phyloP scores from a whole-genome alignment of 2,888 invertebrate genomes.

The Drosophila borborema region DNA sequence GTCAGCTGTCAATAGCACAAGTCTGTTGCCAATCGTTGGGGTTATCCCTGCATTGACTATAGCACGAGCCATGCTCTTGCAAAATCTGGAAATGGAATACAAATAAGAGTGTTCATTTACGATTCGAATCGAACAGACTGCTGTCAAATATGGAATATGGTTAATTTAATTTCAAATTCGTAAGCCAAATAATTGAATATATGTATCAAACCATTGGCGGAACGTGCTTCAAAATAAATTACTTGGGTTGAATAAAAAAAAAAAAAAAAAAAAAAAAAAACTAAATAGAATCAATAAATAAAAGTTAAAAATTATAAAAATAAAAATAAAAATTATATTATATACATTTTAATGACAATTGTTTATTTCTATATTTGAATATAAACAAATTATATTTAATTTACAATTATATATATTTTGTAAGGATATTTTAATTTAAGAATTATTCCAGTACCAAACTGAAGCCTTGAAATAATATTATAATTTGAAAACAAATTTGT shows the following conservation, averaged over 20 bases:
- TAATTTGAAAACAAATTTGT: slow-evolving; percentile 1
- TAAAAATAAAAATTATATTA: too few relatives aligned
- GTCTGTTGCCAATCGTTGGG: slow-evolving; percentile 49
- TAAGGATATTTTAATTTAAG: not conserved
- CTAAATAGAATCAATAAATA: too few relatives aligned
- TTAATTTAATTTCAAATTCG: slow-evolving; percentile 9
- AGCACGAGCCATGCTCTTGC: slow-evolving; percentile 15
- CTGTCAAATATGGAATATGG: slow-evolving; percentile 19
- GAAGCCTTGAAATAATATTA: not conserved
- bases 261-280: not conserved
- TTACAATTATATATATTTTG: not conserved
- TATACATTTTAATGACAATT: too few relatives aligned
- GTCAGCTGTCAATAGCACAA: slow-evolving; percentile 78
- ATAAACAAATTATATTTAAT: not conserved
- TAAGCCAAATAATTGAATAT: not conserved
- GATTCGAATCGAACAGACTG: not conserved
- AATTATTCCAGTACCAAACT: not conserved
- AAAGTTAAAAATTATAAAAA: too few relatives aligned
- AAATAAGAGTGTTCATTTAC: slow-evolving; percentile 2
- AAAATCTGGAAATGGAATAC: slow-evolving; percentile 6
- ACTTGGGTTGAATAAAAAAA: fast-evolving
- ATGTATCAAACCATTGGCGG: not conserved
- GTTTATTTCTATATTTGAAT: too few relatives aligned
- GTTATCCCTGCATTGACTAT: slow-evolving; percentile 19
- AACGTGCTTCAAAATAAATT: not conserved